Base-by-base conservation (phyloP, 2,888 invertebrate species). In the Polyploca ridens region DNA sequence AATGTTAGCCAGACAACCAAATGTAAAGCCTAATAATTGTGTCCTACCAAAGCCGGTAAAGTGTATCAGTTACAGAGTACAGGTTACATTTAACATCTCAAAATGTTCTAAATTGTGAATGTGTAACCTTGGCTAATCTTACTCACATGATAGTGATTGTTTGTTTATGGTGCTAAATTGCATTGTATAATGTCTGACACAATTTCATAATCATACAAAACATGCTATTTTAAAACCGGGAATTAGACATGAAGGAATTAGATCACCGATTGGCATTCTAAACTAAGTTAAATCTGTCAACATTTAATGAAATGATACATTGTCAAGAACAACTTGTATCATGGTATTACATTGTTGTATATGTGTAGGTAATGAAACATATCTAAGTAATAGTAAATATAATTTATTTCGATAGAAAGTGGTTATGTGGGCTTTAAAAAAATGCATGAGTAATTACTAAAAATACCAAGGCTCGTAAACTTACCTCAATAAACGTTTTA, bases 131-230 rank as follows among this genome's bases (percentile, higher is more conserved):
- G 41, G 41, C 13, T 16, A 35, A 35, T 10, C 16, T 60, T 19
- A n/a, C 38, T 38, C 60, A 60, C 35, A 60, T 60, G 38, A 60
- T 60, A n/a, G 5, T 60, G 60, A 60, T 60, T 38, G 38, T 60
- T 60, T 60, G 60, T 38, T 41, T 60, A 16, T 16, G 16, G 38
- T 19, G 7, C 16, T n/a, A 13, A 1, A 16, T 5, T n/a, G 33
- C n/a, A 46, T 46, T 46, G 5, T 1, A 46, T n/a, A 44, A 44
- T 58, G 14, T 0, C 13, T 8, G 8, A 59, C 6, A 59, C 13
- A 59, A 33, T 57, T 57, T 16, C 57, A 57, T 10, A 41, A 44
- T 46, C n/a, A 46, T 46, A 46, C n/a, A 46, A 46, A 46, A 46
- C 46, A n/a, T 46, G 6, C 5, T 7, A 10, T 5, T 46, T 5